phyloP scores from a whole-genome alignment of 1,140 invertebrate genomes.

The Trissolcus basalis region DNA sequence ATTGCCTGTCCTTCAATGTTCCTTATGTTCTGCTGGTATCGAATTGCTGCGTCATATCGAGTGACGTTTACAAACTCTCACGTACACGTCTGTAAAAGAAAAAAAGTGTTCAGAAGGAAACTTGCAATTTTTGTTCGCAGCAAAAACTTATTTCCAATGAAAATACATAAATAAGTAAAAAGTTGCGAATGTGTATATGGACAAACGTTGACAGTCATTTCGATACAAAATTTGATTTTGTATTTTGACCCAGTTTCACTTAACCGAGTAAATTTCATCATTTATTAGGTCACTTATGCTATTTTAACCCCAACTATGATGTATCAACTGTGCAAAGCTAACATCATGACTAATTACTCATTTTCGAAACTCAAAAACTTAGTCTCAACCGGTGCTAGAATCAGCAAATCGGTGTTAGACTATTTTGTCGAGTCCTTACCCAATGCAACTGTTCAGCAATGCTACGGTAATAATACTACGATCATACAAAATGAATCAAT shows the following conservation, averaged over 20 bases:
- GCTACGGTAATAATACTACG: slow-evolving; percentile 70
- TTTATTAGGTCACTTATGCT: slow-evolving; percentile 33
- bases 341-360: slow-evolving; percentile 44
- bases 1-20: background rate
- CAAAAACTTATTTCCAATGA: no score
- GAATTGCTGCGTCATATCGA: no score
- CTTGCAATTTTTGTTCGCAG: no score
- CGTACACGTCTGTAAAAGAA: no score
- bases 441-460: slow-evolving; percentile 30
- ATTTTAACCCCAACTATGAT: slow-evolving; percentile 51
- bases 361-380: slow-evolving; percentile 49
- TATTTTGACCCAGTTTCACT: background rate
- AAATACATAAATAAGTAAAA: no score
- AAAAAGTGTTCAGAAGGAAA: no score
- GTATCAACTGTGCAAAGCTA: slow-evolving; percentile 47
- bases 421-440: slow-evolving; percentile 43
- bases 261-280: slow-evolving; percentile 7
- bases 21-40: background rate
- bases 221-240: no score
- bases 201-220: no score
- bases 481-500: slow-evolving; percentile 76
- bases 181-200: no score
- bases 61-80: no score
- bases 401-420: slow-evolving; percentile 51
- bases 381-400: slow-evolving; percentile 62